Evolutionary conservation across 2,888 invertebrate genomes (phyloP), one percentile per base, ranked within the genome.

Genomic region (Scrobipalpa atriplicella): DNA sequence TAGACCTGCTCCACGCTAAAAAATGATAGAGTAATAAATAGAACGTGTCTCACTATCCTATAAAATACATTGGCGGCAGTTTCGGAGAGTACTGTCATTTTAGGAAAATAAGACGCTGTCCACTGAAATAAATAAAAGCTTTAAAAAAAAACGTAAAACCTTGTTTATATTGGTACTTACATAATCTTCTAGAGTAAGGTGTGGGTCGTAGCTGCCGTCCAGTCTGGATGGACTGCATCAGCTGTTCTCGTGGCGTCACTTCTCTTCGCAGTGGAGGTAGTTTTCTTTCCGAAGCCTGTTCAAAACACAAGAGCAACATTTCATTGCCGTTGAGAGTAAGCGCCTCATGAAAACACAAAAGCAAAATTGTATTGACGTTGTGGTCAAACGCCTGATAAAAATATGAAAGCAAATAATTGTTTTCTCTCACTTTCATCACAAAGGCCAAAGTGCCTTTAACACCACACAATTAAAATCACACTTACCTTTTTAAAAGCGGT

Each of bases 401-500:
- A 36, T 3, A 9, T 38, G 3, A 10, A 16, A 58, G 16, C 38
- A 58, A 38, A 58, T 36, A 36, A 29, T 29, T 29, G n/a, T n/a
- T n/a, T n/a, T n/a, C n/a, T n/a, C n/a, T n/a, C n/a, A n/a, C n/a
- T n/a, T n/a, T n/a, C n/a, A n/a, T n/a, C n/a, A n/a, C n/a, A n/a
- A n/a, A n/a, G n/a, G n/a, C n/a, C n/a, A n/a, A n/a, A n/a, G n/a
- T n/a, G n/a, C n/a, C n/a, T n/a, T n/a, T n/a, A n/a, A n/a, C n/a
- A n/a, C n/a, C n/a, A n/a, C n/a, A n/a, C n/a, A n/a, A n/a, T n/a
- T n/a, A n/a, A 19, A 21, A 10, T 54, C 2, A 11, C 19, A 60
- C 88, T 86, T 89, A 96, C 98, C 94, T 98, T 98, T 93, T 95
- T 96, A 66, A n/a, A n/a, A 99, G 94, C 71, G 98, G 98, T 68